Percentiles rank a stretch among this genome's conserved stretches.
These are phyloP conservation scores for Poecilia wingei DNA, from an alignment of 2,797 vertebrate species.

Conservation along the genomic window DNA sequence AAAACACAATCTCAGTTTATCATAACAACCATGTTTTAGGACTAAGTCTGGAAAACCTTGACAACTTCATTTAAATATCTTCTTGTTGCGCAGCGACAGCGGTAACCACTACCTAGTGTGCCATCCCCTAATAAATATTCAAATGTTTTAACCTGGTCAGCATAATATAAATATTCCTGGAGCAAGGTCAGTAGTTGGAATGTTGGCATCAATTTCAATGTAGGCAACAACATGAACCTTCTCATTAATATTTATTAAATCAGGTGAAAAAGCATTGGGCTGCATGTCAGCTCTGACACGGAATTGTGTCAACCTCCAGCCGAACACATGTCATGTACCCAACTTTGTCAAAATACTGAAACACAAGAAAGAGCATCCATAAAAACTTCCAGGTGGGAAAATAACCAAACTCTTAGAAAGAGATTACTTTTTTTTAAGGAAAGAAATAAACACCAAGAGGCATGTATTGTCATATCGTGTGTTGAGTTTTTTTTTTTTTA, in stretches of 20 bases:
- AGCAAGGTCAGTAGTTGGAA: background rate
- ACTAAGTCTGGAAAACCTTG: too few species aligned
- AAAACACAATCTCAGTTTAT: too few species aligned
- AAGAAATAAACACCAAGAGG: background rate
- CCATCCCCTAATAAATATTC: too few species aligned
- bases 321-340: background rate
- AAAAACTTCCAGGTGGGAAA: background rate
- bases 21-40: too few species aligned
- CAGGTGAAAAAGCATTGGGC: background rate
- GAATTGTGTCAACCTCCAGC: background rate
- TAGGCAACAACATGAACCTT: background rate
- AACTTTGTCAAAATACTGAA: background rate
- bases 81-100: too few species aligned
- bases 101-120: too few species aligned
- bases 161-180: background rate
- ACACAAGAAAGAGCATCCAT: background rate
- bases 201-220: background rate
- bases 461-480: background rate
- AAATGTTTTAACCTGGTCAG: background rate
- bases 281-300: background rate
- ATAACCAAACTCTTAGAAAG: background rate
- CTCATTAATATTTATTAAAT: background rate
- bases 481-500: too few species aligned
- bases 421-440: background rate
- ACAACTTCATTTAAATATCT: too few species aligned